phyloP scores from a whole-genome alignment of 2,113 vertebrate species.

The Heptranchias perlo region DNA sequence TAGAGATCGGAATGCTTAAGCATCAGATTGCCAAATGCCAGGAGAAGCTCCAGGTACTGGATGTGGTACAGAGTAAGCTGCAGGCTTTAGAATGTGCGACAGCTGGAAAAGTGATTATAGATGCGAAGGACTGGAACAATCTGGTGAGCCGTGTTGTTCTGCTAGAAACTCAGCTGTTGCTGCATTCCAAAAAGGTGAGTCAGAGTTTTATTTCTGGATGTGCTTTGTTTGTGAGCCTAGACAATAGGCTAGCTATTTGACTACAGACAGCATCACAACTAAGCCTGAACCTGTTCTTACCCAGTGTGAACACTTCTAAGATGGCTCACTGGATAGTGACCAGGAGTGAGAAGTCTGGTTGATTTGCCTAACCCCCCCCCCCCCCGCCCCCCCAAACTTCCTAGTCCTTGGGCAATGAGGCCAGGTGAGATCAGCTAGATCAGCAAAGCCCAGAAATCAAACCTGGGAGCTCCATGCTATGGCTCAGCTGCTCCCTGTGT shows the following conservation, averaged over 20 bases:
- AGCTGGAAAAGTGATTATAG: conserved; percentile 66
- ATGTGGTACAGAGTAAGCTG: conserved; percentile 61
- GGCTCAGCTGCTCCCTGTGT: background rate
- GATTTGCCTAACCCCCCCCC: background rate
- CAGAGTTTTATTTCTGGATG: conserved; percentile 3
- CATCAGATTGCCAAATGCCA: conserved; percentile 61
- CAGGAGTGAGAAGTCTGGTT: background rate
- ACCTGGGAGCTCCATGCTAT: background rate
- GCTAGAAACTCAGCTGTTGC: conserved; percentile 74
- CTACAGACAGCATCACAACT: background rate
- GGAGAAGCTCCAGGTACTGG: conserved; percentile 58
- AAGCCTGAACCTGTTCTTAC: background rate
- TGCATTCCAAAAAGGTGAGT: conserved; percentile 61
- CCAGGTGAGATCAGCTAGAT: conserved; percentile 30
- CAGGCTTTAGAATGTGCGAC: conserved; percentile 62
- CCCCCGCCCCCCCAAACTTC: no score
- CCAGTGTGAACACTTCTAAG: background rate
- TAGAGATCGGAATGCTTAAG: conserved; percentile 58
- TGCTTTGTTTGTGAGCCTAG: background rate
- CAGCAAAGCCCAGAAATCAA: background rate
- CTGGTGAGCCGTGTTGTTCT: conserved; percentile 75
- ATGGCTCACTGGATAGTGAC: background rate
- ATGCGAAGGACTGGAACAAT: conserved; percentile 75
- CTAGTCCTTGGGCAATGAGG: background rate
- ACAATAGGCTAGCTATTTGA: conserved; percentile 29